A percentile compares a stretch with the other conserved stretches of the same genome.
phyloP scores from a whole-genome alignment of 2,888 invertebrate species.

The Tuberolachnus salignus region DNA sequence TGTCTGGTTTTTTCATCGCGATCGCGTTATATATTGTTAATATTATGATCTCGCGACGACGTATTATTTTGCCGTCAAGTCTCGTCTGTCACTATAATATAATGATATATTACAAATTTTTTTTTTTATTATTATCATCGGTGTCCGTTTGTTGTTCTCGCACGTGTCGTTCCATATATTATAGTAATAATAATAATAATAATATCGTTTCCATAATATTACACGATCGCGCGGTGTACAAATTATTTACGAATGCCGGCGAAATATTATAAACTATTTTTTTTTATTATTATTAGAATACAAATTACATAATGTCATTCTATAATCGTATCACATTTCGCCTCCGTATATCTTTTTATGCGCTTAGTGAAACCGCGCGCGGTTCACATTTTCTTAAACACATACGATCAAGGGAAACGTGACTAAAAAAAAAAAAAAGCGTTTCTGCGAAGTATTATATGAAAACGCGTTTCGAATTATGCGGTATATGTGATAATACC shows the following conservation, averaged over 20 bases:
- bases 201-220: too few species aligned
- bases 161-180: too few species aligned
- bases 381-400: background rate
- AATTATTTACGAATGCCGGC: too few species aligned
- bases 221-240: too few species aligned
- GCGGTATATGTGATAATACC: too few species aligned
- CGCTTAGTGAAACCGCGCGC: too few species aligned
- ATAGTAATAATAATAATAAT: too few species aligned
- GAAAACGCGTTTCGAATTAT: background rate
- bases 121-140: too few species aligned
- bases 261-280: too few species aligned
- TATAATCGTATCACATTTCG: background rate
- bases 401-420: slow-evolving; percentile 4
- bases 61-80: background rate
- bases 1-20: background rate
- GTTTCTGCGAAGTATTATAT: background rate
- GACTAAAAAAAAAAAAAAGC: background rate
- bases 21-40: background rate
- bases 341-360: background rate
- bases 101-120: too few species aligned
- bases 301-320: slow-evolving; percentile 7
- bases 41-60: background rate
- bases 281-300: too few species aligned
- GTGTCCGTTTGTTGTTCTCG: too few species aligned
- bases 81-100: background rate